phyloP scores from a whole-genome alignment of 2,113 vertebrate genomes.

The Tursiops truncatus region DNA sequence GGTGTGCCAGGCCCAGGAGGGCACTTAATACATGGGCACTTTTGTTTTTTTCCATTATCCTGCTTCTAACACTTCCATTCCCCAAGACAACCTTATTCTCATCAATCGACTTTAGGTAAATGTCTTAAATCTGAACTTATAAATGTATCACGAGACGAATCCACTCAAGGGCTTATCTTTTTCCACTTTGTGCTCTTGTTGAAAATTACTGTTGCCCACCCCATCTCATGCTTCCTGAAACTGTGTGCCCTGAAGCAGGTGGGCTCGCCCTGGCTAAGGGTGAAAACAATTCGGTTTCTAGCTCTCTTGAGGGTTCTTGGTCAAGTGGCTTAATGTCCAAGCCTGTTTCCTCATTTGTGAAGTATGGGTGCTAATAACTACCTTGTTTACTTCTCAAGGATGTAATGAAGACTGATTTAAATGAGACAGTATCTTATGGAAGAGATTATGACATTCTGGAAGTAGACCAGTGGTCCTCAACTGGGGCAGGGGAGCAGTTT shows the following conservation, averaged over 20 bases:
- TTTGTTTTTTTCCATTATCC: not conserved
- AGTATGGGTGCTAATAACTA: not conserved
- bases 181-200: accelerated
- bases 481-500: not conserved
- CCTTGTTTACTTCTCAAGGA: not conserved
- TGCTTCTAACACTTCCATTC: not conserved
- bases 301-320: not conserved
- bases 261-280: accelerated
- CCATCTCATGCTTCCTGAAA: accelerated
- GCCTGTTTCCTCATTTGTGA: not conserved
- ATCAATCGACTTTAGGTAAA: not conserved
- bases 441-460: not conserved
- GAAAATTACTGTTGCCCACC: not conserved
- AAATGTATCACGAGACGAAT: not conserved
- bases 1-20: not conserved
- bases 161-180: not conserved
- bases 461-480: not conserved
- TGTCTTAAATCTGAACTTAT: not conserved
- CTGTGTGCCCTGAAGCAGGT: not conserved
- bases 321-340: not conserved
- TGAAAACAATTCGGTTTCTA: not conserved
- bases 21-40: accelerated
- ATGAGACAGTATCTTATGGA: not conserved
- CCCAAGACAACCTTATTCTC: not conserved
- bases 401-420: not conserved